Conservation (phyloP, 2,797 vertebrate species). For the Denticeps clupeoides region DNA sequence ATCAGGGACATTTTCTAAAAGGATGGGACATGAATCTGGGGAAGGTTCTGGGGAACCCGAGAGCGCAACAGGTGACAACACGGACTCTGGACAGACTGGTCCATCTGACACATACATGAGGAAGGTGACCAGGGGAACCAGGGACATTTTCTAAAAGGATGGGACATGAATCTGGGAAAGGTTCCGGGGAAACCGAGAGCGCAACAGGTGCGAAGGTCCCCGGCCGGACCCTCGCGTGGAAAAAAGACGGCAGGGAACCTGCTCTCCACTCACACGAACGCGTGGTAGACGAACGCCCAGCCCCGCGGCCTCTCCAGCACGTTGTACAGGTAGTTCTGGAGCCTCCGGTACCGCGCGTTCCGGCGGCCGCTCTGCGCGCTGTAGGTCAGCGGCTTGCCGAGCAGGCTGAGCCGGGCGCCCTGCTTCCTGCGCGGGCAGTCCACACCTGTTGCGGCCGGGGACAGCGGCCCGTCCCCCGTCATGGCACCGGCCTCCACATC, state of each 20-base stretch:
- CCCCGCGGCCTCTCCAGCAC: conserved; percentile 83
- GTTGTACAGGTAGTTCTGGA: conserved; percentile 92
- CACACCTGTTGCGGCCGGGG: conserved; percentile 48
- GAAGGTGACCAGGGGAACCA: too few species aligned
- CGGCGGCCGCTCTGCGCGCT: conserved; percentile 83
- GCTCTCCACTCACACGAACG: conserved; percentile 77
- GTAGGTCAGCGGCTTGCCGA: conserved; percentile 88
- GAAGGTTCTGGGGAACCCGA: too few species aligned
- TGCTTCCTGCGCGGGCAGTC: conserved; percentile 73
- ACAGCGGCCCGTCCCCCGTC: conserved; percentile 55
- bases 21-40: too few species aligned
- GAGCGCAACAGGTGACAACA: too few species aligned
- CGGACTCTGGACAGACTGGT: too few species aligned
- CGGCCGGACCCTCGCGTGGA: not conserved
- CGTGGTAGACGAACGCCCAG: conserved; percentile 89
- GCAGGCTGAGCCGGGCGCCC: conserved; percentile 86
- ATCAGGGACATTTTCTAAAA: too few species aligned
- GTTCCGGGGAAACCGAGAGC: too few species aligned
- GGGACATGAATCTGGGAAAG: too few species aligned
- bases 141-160: too few species aligned
- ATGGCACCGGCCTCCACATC: conserved; percentile 80
- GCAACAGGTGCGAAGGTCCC: conserved; percentile 7
- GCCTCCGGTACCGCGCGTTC: conserved; percentile 86
- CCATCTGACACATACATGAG: too few species aligned
- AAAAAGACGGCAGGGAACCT: not conserved